Base-by-base conservation (phyloP, 1,140 invertebrate species). In the Meloidogyne hapla region DNA sequence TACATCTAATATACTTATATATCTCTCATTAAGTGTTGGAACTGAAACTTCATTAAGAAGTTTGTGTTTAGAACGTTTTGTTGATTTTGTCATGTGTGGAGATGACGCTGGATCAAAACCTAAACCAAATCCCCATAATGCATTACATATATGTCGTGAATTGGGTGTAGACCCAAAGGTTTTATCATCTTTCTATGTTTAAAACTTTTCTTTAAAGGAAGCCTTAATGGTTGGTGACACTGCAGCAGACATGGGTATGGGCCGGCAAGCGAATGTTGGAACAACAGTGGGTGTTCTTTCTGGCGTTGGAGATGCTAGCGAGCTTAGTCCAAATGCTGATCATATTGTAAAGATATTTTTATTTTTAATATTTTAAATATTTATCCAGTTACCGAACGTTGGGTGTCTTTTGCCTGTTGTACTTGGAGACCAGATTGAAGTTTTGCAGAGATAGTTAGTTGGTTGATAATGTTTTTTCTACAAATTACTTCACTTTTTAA, bases 151-250 rank as follows among this genome's bases (percentile, higher is more conserved):
- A 65, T 90, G 89, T 69, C 76, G 83, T 12, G 78, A 84, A 21
- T 80, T 90, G 2, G 85, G 84, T 12, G 85, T 89, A 0, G 81
- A 88, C 75, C 89, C 88, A 62, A 68, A 74, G 45, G 84, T 86
- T 2, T 66, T 15, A 6, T 76, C 9, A 42, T 80, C n/a, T 13
- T n/a, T 87, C 88, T 45, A 88, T 85, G 64, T 69, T 80, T 6
- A 74, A 81, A 23, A 77, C 88, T 88, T 88, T 76, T 48, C 9
- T 33, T 33, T 33, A 33, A 33, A 87, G 83, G 80, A 88, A 15
- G 83, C 89, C 10, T 86, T 88, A 15, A 89, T 90, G 87, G 89
- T 90, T 18, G 89, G 89, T 2, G 89, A 90, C 79, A 89, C 89
- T 9, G 82, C 87, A 23, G 88, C 88, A 12, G 89, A 90, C 80